These are phyloP conservation scores for Otus sunia DNA, from an alignment of 2,113 vertebrate genomes.

Conservation along the genomic window DNA sequence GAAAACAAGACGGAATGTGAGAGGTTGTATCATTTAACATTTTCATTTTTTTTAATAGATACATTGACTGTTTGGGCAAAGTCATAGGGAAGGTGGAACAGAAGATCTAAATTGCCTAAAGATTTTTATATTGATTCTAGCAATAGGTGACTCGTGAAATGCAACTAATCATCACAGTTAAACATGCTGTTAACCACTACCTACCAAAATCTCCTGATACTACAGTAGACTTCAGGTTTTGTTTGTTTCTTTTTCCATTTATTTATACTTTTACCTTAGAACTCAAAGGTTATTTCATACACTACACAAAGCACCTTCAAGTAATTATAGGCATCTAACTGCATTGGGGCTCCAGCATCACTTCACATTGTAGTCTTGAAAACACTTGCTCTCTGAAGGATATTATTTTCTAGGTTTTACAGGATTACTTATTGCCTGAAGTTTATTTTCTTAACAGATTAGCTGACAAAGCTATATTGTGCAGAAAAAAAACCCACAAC, in stretches of 20 bases:
- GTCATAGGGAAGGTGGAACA: not conserved
- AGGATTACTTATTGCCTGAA: not conserved
- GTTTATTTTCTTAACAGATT: not conserved
- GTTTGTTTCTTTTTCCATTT: not conserved
- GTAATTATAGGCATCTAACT: not conserved
- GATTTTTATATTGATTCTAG: not conserved
- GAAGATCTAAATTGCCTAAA: not conserved
- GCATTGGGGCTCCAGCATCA: not conserved
- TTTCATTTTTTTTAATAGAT: not conserved
- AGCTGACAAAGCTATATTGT: not conserved
- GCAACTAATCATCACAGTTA: not conserved
- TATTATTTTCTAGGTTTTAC: not conserved
- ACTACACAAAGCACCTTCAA: not conserved
- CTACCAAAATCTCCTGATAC: not conserved
- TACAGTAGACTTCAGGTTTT: not conserved
- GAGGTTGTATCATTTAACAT: not conserved
- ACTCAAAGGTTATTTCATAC: not conserved
- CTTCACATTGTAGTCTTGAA: not conserved
- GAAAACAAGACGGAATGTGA: not conserved
- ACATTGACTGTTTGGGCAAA: not conserved
- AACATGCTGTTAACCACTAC: not conserved
- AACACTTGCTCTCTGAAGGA: not conserved
- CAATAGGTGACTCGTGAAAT: not conserved
- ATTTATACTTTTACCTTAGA: not conserved
- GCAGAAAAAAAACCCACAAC: not conserved